Evolutionary conservation across 2,797 vertebrate species (phyloP).

Genomic region (Gila robusta): DNA sequence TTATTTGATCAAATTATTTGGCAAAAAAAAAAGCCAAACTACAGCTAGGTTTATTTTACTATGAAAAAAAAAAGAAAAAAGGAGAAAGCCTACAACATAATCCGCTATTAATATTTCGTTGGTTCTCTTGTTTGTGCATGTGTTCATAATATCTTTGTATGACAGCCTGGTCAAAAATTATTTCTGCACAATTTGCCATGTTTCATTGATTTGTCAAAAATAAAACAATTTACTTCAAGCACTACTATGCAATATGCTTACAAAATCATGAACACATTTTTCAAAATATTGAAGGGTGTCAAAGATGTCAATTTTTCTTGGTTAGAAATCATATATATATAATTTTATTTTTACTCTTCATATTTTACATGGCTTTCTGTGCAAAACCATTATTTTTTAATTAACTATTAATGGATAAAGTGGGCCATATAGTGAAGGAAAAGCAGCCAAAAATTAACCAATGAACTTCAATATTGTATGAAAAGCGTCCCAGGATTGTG

Average conservation of each 20-base stretch:
- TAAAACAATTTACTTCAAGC: not conserved
- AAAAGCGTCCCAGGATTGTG: not conserved
- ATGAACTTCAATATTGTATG: not conserved
- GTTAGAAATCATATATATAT: not conserved
- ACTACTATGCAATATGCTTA: not conserved
- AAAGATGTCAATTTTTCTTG: not conserved
- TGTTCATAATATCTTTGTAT: not conserved
- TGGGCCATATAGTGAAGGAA: too few species aligned
- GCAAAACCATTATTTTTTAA: not conserved
- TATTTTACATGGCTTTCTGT: not conserved
- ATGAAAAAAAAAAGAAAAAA: not conserved
- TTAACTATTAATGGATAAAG: not conserved
- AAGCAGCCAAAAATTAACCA: not conserved
- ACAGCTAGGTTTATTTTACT: not conserved
- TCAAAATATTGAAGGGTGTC: not conserved
- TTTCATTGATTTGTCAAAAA: not conserved
- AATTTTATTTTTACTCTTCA: not conserved
- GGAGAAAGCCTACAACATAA: not conserved
- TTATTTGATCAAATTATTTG: not conserved
- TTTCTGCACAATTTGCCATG: not conserved
- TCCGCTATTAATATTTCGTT: not conserved
- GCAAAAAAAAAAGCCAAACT: not conserved
- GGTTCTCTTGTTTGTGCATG: not conserved
- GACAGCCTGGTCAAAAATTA: not conserved
- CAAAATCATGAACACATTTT: not conserved